Conservation (phyloP, 2,888 invertebrate genomes). For the Hydriomena furcata region DNA sequence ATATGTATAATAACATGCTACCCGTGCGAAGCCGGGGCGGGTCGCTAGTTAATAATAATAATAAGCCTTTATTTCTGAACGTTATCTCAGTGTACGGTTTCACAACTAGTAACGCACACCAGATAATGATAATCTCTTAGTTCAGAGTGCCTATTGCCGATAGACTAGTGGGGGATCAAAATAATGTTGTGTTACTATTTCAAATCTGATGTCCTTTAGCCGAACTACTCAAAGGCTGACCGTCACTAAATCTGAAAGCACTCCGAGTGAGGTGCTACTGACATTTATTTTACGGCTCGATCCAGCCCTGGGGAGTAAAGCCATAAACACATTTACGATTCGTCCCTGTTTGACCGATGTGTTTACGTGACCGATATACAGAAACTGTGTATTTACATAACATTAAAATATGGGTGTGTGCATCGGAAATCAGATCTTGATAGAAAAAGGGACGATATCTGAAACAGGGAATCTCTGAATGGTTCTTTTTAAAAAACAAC, state of each 20-base stretch:
- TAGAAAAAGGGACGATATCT: slow-evolving; percentile 8
- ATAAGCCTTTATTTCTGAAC: no score
- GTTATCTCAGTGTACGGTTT: no score
- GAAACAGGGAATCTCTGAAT: background rate
- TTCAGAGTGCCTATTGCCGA: no score
- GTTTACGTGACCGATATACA: slow-evolving; percentile 41
- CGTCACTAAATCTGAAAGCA: slow-evolving; percentile 42
- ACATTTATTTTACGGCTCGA: slow-evolving; percentile 50
- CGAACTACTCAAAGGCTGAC: background rate
- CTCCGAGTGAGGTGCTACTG: slow-evolving; percentile 44
- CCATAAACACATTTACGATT: slow-evolving; percentile 54
- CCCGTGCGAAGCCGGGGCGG: no score
- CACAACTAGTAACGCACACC: no score
- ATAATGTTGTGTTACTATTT: no score
- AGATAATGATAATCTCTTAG: no score
- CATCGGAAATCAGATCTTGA: slow-evolving; percentile 24
- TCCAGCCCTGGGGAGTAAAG: slow-evolving; percentile 44
- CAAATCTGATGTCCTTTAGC: slow-evolving; percentile 1
- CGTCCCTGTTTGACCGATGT: slow-evolving; percentile 43
- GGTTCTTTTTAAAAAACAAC: no score
- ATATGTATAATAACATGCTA: no score
- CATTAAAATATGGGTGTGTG: slow-evolving; percentile 17
- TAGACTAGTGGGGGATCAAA: no score
- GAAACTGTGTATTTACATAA: slow-evolving; percentile 31
- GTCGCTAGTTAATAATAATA: no score